These are phyloP conservation scores for Brachypterus glaber DNA, from an alignment of 2,888 invertebrate genomes.

Conservation along the genomic window DNA sequence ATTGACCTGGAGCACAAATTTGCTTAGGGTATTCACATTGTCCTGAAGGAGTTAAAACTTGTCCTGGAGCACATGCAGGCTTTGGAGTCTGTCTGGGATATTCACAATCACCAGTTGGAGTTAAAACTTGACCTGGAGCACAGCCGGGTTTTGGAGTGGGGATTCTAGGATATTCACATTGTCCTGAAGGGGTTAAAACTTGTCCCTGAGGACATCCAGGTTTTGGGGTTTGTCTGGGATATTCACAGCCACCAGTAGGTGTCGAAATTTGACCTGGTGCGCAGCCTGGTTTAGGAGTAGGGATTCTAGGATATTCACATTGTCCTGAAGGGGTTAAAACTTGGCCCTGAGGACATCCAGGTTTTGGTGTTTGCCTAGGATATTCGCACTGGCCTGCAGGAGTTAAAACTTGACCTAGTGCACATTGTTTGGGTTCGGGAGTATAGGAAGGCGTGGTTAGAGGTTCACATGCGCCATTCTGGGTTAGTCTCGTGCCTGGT, in stretches of 20 bases:
- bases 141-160: constrained; percentile 12
- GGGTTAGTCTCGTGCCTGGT: constrained; percentile 15
- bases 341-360: constrained; percentile 14
- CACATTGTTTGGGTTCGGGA: no score
- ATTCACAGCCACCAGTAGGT: constrained; percentile 19
- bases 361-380: constrained; percentile 11
- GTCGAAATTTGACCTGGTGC: constrained; percentile 16
- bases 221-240: constrained; percentile 7
- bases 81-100: constrained; percentile 15
- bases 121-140: constrained; percentile 16
- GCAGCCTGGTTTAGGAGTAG: neutral
- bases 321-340: neutral
- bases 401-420: neutral
- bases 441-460: no score
- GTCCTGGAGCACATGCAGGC: constrained; percentile 21
- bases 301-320: neutral
- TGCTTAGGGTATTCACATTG: constrained; percentile 16
- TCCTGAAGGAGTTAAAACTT: constrained; percentile 20
- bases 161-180: constrained; percentile 4
- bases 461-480: constrained; percentile 19
- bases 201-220: constrained; percentile 4
- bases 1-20: neutral
- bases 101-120: constrained; percentile 19
- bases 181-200: neutral
- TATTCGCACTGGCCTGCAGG: neutral